Evolutionary conservation across 2,888 invertebrate species (phyloP).

Genomic region (Chymomyza fuscimana): DNA sequence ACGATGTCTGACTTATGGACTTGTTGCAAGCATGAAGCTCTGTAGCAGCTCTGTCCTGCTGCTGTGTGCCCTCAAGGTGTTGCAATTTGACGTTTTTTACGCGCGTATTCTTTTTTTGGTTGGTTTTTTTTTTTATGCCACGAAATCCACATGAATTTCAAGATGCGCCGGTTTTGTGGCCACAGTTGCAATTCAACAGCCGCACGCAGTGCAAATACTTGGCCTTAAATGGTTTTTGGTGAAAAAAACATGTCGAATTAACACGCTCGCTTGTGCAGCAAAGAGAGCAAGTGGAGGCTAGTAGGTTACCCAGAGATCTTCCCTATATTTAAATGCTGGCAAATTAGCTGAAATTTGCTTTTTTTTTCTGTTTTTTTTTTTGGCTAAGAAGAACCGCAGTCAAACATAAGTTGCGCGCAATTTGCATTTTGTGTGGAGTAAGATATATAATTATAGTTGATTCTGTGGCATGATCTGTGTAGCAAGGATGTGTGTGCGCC

Average conservation of each 20-base stretch:
- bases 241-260: conserved; percentile 77
- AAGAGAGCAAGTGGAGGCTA: not conserved
- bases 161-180: conserved; percentile 3
- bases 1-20: conserved; percentile 58
- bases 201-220: conserved; percentile 76
- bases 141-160: conserved; percentile 64
- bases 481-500: conserved; percentile 28
- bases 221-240: conserved; percentile 72
- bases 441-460: conserved; percentile 65
- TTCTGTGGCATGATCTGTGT: conserved; percentile 43
- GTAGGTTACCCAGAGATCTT: not conserved
- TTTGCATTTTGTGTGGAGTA: conserved; percentile 54
- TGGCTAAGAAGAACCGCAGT: conserved; percentile 4
- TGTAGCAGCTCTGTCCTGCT: not conserved
- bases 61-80: conserved; percentile 74
- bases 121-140: conserved; percentile 63
- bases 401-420: conserved; percentile 45
- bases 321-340: conserved; percentile 63
- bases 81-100: conserved; percentile 78
- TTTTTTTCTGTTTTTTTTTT: not conserved
- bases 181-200: conserved; percentile 41
- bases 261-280: conserved; percentile 64
- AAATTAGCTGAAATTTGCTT: conserved; percentile 67
- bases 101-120: conserved; percentile 61
- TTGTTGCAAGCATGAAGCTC: not conserved